These are phyloP conservation scores for Cantharis rustica DNA, from an alignment of 2,888 invertebrate genomes.

Conservation along the genomic window DNA sequence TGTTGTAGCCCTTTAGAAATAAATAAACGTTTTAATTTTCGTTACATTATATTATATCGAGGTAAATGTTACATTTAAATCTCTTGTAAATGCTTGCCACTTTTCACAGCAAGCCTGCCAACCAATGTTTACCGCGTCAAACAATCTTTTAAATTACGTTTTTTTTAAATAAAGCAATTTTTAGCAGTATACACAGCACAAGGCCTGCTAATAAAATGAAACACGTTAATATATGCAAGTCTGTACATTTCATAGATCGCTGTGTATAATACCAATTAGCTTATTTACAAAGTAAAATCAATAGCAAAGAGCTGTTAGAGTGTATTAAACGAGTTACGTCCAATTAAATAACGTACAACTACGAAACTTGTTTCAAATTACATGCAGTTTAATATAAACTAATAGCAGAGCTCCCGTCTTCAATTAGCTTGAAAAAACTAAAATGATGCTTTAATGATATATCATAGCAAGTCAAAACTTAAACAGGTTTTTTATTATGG, in stretches of 20 bases:
- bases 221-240: too few species aligned
- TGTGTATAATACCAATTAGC: background rate
- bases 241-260: background rate
- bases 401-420: background rate
- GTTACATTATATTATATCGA: too few species aligned
- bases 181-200: too few species aligned
- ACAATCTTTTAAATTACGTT: too few species aligned
- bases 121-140: too few species aligned
- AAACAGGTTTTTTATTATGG: background rate
- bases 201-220: too few species aligned
- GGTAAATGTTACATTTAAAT: too few species aligned
- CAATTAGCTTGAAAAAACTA: background rate
- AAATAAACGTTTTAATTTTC: too few species aligned
- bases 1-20: too few species aligned
- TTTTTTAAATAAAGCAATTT: too few species aligned
- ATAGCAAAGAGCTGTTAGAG: background rate
- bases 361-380: background rate
- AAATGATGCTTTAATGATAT: background rate
- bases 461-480: background rate
- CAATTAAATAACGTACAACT: background rate
- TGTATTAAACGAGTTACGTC: background rate
- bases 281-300: background rate
- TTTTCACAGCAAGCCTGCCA: too few species aligned
- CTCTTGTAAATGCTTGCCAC: too few species aligned
- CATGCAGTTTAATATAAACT: background rate